Conservation (phyloP, 2,113 vertebrate species). For the Cebidichthys violaceus region DNA sequence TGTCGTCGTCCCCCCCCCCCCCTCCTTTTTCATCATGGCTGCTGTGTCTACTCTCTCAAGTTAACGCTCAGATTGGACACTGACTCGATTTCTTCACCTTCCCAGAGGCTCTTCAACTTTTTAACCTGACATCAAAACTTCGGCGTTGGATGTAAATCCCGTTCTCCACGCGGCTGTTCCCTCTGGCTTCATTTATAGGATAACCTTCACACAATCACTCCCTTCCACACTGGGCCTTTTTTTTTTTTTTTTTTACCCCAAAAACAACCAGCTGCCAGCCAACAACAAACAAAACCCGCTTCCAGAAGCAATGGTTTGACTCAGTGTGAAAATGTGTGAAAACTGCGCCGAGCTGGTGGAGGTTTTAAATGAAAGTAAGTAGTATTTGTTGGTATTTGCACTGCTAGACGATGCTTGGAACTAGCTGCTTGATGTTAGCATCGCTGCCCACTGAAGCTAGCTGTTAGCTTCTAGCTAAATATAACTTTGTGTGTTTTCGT, state of each 20-base stretch:
- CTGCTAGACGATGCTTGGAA: neutral
- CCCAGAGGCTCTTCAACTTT: conserved; percentile 68
- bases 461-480: conserved; percentile 58
- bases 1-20: conserved; percentile 48
- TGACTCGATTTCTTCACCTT: conserved; percentile 75
- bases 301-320: conserved; percentile 84
- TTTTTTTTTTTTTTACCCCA: conserved; percentile 36
- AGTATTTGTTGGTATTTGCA: conserved; percentile 11
- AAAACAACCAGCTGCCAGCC: conserved; percentile 80
- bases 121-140: conserved; percentile 31
- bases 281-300: no score
- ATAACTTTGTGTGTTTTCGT: conserved; percentile 53
- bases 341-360: conserved; percentile 99
- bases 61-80: conserved; percentile 80
- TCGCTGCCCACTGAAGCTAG: conserved; percentile 11
- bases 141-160: conserved; percentile 63
- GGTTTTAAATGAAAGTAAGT: conserved; percentile 99
- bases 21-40: conserved; percentile 84
- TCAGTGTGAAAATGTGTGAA: conserved; percentile 95
- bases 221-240: conserved; percentile 67
- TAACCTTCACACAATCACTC: conserved; percentile 77
- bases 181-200: conserved; percentile 67
- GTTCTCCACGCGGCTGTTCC: conserved; percentile 35
- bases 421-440: conserved; percentile 54
- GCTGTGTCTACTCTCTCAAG: conserved; percentile 82